Evolutionary conservation across 2,797 vertebrate species (phyloP).

Genomic region (Okamejei kenojei): DNA sequence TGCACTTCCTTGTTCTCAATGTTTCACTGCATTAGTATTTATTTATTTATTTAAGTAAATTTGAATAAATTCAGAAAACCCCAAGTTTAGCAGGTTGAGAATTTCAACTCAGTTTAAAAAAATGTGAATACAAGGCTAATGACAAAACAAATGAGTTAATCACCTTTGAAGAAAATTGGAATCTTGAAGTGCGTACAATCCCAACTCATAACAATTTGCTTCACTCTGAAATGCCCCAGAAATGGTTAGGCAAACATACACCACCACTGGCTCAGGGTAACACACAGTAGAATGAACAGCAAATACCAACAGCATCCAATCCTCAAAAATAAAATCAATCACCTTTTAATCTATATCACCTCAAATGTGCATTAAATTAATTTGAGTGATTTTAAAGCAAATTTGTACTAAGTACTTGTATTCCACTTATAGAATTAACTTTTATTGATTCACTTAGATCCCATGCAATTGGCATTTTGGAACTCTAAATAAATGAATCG

Average conservation of each 20-base stretch:
- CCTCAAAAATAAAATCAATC: background rate
- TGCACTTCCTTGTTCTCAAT: too few species aligned
- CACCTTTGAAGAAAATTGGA: background rate
- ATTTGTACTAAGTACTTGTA: background rate
- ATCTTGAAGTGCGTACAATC: background rate
- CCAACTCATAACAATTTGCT: background rate
- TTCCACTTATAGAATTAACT: slow-evolving; percentile 27
- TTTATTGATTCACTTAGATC: slow-evolving; percentile 13
- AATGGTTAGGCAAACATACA: background rate
- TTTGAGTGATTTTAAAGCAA: slow-evolving; percentile 1
- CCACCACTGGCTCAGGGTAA: background rate
- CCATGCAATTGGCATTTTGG: background rate
- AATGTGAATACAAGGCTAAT: background rate
- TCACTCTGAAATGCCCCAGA: background rate
- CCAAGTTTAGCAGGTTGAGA: background rate
- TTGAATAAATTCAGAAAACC: background rate
- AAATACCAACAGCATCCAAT: background rate
- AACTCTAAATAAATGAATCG: background rate
- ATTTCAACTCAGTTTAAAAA: background rate
- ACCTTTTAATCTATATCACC: background rate
- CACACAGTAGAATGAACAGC: background rate
- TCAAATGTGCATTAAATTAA: slow-evolving; percentile 8
- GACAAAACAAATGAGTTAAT: background rate
- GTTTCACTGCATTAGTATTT: background rate
- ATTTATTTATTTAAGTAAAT: too few species aligned